phyloP scores from a whole-genome alignment of 2,113 vertebrate genomes.

The Syrrhaptes paradoxus region DNA sequence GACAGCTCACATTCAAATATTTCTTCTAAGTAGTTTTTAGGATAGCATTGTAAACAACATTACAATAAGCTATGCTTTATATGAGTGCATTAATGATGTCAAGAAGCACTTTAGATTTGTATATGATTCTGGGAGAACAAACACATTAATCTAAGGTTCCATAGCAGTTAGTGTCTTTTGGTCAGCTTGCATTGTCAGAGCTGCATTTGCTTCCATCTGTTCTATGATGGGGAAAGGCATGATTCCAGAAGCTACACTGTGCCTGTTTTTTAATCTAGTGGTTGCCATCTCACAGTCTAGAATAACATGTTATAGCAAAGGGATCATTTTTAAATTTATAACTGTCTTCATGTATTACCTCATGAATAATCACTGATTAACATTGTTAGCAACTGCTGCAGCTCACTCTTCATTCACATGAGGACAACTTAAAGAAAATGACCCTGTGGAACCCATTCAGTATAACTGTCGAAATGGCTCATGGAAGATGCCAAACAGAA shows the following conservation, averaged over 20 bases:
- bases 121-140: neutral
- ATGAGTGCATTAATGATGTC: neutral
- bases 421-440: neutral
- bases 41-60: neutral
- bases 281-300: neutral
- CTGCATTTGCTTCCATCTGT: neutral
- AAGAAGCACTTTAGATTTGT: neutral
- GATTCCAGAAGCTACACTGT: neutral
- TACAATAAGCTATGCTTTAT: neutral
- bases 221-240: neutral
- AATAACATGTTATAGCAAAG: neutral
- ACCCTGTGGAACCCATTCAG: neutral
- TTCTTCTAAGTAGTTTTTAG: neutral
- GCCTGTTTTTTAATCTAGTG: neutral
- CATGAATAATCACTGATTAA: neutral
- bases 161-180: neutral
- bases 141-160: neutral
- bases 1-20: neutral
- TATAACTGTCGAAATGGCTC: neutral
- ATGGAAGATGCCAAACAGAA: neutral
- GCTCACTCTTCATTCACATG: accelerated
- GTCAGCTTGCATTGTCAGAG: neutral
- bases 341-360: neutral
- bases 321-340: neutral
- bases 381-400: neutral